Evolutionary conservation across 2,113 vertebrate genomes (phyloP).

Genomic region (Silurus asotus): DNA sequence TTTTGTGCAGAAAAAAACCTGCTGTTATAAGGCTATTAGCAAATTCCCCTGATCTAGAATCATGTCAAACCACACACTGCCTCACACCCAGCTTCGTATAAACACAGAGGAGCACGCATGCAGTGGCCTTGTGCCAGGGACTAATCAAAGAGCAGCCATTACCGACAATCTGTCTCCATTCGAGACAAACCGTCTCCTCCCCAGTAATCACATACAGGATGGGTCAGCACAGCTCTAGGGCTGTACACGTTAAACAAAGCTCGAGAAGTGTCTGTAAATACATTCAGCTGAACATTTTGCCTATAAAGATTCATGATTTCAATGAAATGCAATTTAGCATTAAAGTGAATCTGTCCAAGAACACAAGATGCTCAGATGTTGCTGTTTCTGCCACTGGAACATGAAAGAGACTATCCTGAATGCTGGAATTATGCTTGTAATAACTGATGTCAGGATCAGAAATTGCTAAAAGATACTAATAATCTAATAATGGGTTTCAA

Average conservation of each 20-base stretch:
- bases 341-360: too few relatives aligned
- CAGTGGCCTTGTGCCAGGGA: slow-evolving; percentile 22
- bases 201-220: slow-evolving; percentile 18
- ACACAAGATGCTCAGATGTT: too few relatives aligned
- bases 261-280: slow-evolving; percentile 15
- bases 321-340: not conserved
- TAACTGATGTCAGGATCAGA: not conserved
- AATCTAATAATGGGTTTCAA: too few relatives aligned
- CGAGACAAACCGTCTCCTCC: slow-evolving; percentile 27
- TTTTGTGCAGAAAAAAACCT: not conserved
- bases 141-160: slow-evolving; percentile 46
- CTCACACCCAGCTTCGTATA: not conserved
- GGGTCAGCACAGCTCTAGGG: slow-evolving; percentile 5
- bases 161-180: slow-evolving; percentile 35
- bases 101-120: slow-evolving; percentile 2
- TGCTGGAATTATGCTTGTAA: not conserved
- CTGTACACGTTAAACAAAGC: slow-evolving; percentile 17
- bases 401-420: not conserved
- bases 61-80: slow-evolving; percentile 26
- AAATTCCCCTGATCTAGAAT: slow-evolving; percentile 34
- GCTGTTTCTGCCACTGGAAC: not conserved
- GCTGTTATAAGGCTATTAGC: slow-evolving; percentile 2
- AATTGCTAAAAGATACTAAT: too few relatives aligned
- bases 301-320: not conserved
- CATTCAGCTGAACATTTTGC: not conserved